Conservation (phyloP, 2,888 invertebrate genomes). For the Hipparchia sbordonii region DNA sequence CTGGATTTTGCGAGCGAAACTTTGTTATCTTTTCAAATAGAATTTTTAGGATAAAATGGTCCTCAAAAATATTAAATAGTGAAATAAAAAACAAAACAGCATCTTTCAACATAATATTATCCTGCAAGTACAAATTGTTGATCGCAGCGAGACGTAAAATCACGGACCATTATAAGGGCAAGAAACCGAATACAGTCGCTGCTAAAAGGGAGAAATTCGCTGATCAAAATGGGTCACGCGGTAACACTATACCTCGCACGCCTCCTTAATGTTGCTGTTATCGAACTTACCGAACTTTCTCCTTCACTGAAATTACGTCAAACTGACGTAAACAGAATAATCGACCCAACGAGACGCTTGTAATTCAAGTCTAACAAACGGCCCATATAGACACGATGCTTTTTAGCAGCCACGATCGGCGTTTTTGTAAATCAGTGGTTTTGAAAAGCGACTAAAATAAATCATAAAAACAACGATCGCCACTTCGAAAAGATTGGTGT, state of each 20-base stretch:
- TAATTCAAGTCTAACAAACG: not conserved
- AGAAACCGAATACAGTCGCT: not conserved
- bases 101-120: no score
- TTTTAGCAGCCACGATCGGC: no score
- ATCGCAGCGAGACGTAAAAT: not conserved
- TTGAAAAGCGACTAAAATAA: no score
- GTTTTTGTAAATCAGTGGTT: no score
- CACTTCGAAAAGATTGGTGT: no score
- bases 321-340: not conserved
- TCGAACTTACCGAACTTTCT: not conserved
- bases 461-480: no score
- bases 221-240: constrained; percentile 29
- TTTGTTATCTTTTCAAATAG: no score
- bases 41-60: no score
- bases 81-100: no score
- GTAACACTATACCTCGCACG: constrained; percentile 20
- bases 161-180: not conserved
- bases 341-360: not conserved
- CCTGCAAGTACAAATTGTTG: not conserved
- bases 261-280: constrained; percentile 3
- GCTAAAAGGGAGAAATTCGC: constrained; percentile 4
- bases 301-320: not conserved
- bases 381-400: no score
- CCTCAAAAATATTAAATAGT: no score
- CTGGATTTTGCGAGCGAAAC: no score